These are phyloP conservation scores for Muschampia plurimacula DNA, from an alignment of 2,888 invertebrate genomes.

Conservation along the genomic window DNA sequence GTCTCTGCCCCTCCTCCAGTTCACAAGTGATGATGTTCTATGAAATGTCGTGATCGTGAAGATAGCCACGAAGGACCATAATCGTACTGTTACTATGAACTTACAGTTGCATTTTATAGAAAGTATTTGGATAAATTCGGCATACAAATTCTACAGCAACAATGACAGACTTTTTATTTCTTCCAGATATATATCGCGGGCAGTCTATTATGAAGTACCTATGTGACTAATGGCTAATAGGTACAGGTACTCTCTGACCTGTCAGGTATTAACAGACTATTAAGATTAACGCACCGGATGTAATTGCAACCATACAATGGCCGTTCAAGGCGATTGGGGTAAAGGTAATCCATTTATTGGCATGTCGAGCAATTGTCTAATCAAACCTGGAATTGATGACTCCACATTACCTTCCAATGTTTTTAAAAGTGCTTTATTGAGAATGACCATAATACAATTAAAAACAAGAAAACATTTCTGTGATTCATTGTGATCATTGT, in stretches of 20 bases:
- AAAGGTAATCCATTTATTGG: constrained; percentile 28
- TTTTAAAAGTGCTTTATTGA: neutral
- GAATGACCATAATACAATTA: neutral
- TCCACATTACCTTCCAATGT: constrained; percentile 5
- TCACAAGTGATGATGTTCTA: too few relatives aligned
- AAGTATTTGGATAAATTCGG: too few relatives aligned
- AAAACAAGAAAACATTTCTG: constrained; percentile 4
- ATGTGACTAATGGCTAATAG: neutral
- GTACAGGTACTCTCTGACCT: neutral
- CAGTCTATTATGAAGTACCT: too few relatives aligned
- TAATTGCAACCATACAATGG: constrained; percentile 24
- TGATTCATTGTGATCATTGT: too few relatives aligned
- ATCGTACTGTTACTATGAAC: too few relatives aligned
- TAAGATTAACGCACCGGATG: constrained; percentile 9
- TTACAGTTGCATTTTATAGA: too few relatives aligned
- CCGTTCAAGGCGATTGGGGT: constrained; percentile 25
- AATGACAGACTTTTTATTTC: too few relatives aligned
- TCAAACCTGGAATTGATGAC: neutral
- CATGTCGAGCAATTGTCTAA: constrained; percentile 12
- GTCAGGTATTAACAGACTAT: constrained; percentile 14
- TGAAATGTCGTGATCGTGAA: too few relatives aligned
- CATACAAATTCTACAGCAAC: too few relatives aligned
- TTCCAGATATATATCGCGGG: too few relatives aligned
- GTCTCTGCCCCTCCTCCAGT: too few relatives aligned
- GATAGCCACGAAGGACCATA: too few relatives aligned